A percentile compares a stretch with the other conserved stretches of the same genome.
phyloP scores from a whole-genome alignment of 2,797 vertebrate genomes.

The Euphonia xanthogaster region DNA sequence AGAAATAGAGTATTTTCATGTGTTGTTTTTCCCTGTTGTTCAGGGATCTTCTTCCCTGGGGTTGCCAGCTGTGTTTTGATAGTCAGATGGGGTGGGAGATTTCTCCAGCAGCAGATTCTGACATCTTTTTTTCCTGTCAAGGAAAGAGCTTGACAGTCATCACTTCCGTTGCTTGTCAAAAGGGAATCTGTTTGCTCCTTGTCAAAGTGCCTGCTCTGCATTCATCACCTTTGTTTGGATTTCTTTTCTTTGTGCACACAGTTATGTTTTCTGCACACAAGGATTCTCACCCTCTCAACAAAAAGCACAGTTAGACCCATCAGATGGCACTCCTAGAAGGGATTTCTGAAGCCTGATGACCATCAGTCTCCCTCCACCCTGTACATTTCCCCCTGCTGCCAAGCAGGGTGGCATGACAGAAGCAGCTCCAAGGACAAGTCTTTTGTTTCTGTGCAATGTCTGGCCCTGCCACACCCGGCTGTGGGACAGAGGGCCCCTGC shows the following conservation, averaged over 20 bases:
- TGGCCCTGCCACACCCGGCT: background rate
- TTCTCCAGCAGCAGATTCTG: background rate
- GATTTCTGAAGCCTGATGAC: background rate
- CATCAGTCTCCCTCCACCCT: background rate
- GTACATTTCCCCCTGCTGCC: background rate
- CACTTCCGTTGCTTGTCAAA: background rate
- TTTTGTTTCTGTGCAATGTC: background rate
- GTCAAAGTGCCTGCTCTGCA: background rate
- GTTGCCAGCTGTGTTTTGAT: background rate
- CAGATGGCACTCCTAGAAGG: background rate
- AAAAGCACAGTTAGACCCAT: background rate
- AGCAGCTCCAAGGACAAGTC: background rate
- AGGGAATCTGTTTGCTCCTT: background rate
- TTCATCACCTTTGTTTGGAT: conserved; percentile 2
- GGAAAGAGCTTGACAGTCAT: background rate
- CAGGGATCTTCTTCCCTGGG: background rate
- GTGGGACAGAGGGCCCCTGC: background rate
- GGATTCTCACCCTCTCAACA: background rate
- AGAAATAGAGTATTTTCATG: background rate
- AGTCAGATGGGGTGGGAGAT: background rate
- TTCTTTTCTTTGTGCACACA: background rate
- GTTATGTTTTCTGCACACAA: background rate
- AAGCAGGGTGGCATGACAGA: background rate
- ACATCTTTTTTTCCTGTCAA: background rate
- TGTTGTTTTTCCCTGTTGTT: background rate